phyloP scores from a whole-genome alignment of 1,140 invertebrate genomes.

The Zaprionus ornatus region DNA sequence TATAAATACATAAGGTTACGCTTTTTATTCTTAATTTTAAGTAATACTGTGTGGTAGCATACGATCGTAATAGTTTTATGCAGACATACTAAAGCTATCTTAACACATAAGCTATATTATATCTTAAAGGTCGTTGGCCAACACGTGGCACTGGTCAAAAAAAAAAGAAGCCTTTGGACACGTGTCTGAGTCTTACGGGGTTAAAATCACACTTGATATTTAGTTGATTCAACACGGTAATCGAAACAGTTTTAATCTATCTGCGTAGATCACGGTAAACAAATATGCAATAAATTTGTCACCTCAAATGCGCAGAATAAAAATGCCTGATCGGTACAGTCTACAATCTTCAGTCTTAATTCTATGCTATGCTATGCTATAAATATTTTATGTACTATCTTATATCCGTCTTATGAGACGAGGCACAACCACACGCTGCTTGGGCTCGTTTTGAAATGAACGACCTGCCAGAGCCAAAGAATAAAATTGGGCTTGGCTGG shows the following conservation, averaged over 20 bases:
- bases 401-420: background rate
- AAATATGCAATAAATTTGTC: slow-evolving; percentile 77
- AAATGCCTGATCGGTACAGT: slow-evolving; percentile 53
- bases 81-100: slow-evolving; percentile 15
- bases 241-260: slow-evolving; percentile 81
- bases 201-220: slow-evolving; percentile 79
- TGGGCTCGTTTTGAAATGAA: slow-evolving; percentile 56
- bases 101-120: background rate
- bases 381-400: slow-evolving; percentile 1
- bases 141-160: slow-evolving; percentile 50
- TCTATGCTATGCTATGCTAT: background rate
- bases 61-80: background rate
- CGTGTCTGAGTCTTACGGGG: slow-evolving; percentile 83
- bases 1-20: background rate
- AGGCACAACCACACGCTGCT: slow-evolving; percentile 53
- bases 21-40: background rate
- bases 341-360: slow-evolving; percentile 1
- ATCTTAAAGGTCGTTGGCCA: slow-evolving; percentile 8
- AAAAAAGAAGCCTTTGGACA: slow-evolving; percentile 29
- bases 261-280: slow-evolving; percentile 83
- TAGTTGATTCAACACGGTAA: slow-evolving; percentile 83
- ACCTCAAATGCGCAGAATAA: slow-evolving; percentile 83
- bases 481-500: slow-evolving; percentile 24
- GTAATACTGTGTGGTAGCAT: background rate
- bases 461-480: slow-evolving; percentile 6